phyloP scores from a whole-genome alignment of 2,113 vertebrate genomes.

The mouse (Mus musculus) region GRCm39 chr3:43629001-43629500 shows the following conservation, averaged over 20 bases:
- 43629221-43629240: not conserved
- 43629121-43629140: not conserved
- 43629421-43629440: not conserved
- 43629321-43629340: not conserved
- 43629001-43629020: not conserved
- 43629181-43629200: constrained; percentile 18
- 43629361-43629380: not conserved
- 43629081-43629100: not conserved
- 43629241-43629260: not conserved
- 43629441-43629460: not conserved
- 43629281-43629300: not conserved
- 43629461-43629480: not conserved
- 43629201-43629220: not conserved
- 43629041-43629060: not conserved
- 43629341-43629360: not conserved
- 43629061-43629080: not conserved
- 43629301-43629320: not conserved
- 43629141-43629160: not conserved
- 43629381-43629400: not conserved
- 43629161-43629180: not conserved
- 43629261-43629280: not conserved
- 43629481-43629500: not conserved
- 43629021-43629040: not conserved
- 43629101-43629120: constrained; percentile 17
- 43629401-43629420: not conserved